Evolutionary conservation across 2,888 invertebrate genomes (phyloP).

Genomic region (Dione juno): DNA sequence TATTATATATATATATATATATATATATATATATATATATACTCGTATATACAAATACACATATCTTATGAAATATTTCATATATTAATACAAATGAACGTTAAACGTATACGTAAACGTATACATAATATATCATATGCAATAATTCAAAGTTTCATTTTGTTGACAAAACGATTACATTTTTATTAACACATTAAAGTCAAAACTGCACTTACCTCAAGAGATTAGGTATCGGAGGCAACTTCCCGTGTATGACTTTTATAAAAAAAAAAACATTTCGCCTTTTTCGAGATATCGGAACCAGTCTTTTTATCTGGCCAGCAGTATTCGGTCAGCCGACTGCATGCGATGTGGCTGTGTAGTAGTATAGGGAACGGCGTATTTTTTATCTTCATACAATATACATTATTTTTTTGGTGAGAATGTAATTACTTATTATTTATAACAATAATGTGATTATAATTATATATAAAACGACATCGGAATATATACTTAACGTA

Average conservation of each 20-base stretch:
- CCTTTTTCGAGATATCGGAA: constrained; percentile 74
- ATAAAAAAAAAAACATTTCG: constrained; percentile 61
- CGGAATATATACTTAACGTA: too few relatives aligned
- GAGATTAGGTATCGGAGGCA: constrained; percentile 73
- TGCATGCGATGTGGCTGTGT: constrained; percentile 57
- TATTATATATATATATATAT: too few relatives aligned
- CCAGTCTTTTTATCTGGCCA: constrained; percentile 76
- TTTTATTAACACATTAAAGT: constrained; percentile 83
- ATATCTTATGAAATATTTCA: too few relatives aligned
- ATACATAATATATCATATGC: constrained; percentile 42
- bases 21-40: too few relatives aligned
- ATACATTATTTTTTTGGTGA: background rate
- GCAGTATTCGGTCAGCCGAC: constrained; percentile 56
- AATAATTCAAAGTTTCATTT: constrained; percentile 58
- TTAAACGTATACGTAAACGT: background rate
- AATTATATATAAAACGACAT: too few relatives aligned
- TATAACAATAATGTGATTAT: too few relatives aligned
- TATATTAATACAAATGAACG: too few relatives aligned
- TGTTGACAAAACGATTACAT: constrained; percentile 79
- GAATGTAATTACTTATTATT: too few relatives aligned
- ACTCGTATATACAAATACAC: too few relatives aligned
- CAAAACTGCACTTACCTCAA: constrained; percentile 80
- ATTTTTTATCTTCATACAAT: constrained; percentile 4
- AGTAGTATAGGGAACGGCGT: constrained; percentile 53
- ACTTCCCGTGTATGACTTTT: constrained; percentile 75